Percentiles rank a stretch among this genome's conserved stretches.
Evolutionary conservation across 2,888 invertebrate genomes (phyloP).

Genomic region (Eupithecia pulchellata): DNA sequence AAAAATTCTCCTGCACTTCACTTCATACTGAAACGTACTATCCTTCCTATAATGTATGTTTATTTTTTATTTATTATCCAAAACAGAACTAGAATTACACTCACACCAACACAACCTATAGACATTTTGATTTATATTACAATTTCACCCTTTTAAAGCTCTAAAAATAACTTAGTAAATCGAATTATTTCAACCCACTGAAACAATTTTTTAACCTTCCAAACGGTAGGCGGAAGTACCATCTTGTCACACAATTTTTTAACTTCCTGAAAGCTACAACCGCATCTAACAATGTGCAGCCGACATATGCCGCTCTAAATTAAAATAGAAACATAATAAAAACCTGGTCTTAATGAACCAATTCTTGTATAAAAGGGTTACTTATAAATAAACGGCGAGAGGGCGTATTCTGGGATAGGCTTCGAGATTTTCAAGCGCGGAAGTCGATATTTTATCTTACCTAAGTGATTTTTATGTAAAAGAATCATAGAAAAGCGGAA

Average conservation of each 20-base stretch:
- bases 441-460: background rate
- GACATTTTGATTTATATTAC: background rate
- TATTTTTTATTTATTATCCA: no score
- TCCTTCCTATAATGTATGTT: no score
- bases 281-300: constrained; percentile 57
- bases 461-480: background rate
- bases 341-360: constrained; percentile 80
- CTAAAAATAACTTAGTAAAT: background rate
- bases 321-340: constrained; percentile 77
- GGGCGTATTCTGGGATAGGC: constrained; percentile 58
- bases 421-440: background rate
- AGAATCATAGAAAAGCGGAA: background rate
- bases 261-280: constrained; percentile 60
- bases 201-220: constrained; percentile 1
- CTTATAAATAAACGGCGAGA: constrained; percentile 69
- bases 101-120: no score
- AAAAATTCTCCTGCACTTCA: no score
- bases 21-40: no score
- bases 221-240: constrained; percentile 39
- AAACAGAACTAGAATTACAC: no score
- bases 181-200: constrained; percentile 2
- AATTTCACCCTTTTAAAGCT: background rate
- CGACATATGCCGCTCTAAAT: constrained; percentile 64
- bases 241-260: constrained; percentile 49
- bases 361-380: constrained; percentile 83